Evolutionary conservation across 2,888 invertebrate genomes (phyloP).

Genomic region (Ommatoiulus sabulosus): DNA sequence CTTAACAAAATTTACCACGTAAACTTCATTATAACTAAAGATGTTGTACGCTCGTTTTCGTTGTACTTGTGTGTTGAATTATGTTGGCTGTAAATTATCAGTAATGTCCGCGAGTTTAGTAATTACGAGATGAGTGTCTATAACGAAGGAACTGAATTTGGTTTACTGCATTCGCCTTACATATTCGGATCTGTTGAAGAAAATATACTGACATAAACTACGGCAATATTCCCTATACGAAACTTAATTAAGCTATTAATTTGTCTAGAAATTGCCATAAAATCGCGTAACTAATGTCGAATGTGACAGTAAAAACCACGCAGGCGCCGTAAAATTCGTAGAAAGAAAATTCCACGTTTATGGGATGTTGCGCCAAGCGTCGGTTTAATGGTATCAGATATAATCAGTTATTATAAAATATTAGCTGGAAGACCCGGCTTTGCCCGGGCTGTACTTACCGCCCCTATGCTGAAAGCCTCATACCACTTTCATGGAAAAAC

Average conservation of each 20-base stretch:
- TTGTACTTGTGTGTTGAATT: conserved; percentile 23
- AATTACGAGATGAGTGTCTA: conserved; percentile 20
- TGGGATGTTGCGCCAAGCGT: background rate
- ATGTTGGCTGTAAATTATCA: background rate
- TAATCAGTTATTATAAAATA: no score
- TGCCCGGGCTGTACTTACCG: no score
- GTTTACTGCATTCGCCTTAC: background rate
- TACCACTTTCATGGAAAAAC: no score
- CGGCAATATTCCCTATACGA: background rate
- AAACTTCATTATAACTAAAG: background rate
- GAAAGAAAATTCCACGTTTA: no score
- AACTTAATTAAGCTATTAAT: background rate
- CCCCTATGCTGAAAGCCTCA: no score
- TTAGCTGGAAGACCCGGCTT: no score
- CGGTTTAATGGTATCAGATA: no score
- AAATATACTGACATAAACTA: background rate
- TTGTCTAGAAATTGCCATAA: background rate
- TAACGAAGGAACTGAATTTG: background rate
- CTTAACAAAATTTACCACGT: background rate
- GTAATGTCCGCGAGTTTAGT: background rate
- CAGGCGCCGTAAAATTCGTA: background rate
- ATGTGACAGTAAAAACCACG: background rate
- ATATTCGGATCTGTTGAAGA: background rate
- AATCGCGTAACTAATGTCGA: background rate
- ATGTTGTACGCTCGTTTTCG: background rate